Conservation (phyloP, 2,888 invertebrate species). For the Papilio gigon region DNA sequence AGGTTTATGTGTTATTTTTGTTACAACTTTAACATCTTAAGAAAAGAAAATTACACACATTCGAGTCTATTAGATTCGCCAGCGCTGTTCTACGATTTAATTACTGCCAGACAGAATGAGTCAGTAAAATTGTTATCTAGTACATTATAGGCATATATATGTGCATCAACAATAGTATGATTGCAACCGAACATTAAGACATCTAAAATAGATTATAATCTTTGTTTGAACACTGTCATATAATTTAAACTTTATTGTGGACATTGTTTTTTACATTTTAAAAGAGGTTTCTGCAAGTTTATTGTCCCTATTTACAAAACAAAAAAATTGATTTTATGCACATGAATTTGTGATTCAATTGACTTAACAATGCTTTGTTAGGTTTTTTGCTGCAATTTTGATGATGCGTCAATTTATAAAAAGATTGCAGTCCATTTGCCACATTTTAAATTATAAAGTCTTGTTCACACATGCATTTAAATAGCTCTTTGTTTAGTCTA, state of each 20-base stretch:
- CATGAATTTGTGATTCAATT: background rate
- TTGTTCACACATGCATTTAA: background rate
- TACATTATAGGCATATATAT: too few species aligned
- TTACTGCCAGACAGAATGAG: background rate
- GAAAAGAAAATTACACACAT: too few species aligned
- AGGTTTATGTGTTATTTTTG: too few species aligned
- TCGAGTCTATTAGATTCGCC: too few species aligned
- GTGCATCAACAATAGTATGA: background rate
- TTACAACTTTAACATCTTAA: too few species aligned
- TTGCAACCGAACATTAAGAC: background rate
- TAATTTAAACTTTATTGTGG: background rate
- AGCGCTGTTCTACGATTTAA: background rate
- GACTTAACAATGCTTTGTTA: background rate
- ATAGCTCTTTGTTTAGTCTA: background rate
- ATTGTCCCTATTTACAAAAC: too few species aligned
- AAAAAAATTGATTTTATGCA: too few species aligned
- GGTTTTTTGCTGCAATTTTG: background rate
- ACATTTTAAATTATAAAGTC: background rate
- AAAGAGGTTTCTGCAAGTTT: too few species aligned
- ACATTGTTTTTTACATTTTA: too few species aligned
- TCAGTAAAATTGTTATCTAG: background rate
- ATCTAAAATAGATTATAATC: background rate
- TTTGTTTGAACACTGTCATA: background rate
- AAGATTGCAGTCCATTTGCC: background rate
- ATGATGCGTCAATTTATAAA: background rate